phyloP scores from a whole-genome alignment of 1,140 invertebrate genomes.

The Eulimnadia texana region DNA sequence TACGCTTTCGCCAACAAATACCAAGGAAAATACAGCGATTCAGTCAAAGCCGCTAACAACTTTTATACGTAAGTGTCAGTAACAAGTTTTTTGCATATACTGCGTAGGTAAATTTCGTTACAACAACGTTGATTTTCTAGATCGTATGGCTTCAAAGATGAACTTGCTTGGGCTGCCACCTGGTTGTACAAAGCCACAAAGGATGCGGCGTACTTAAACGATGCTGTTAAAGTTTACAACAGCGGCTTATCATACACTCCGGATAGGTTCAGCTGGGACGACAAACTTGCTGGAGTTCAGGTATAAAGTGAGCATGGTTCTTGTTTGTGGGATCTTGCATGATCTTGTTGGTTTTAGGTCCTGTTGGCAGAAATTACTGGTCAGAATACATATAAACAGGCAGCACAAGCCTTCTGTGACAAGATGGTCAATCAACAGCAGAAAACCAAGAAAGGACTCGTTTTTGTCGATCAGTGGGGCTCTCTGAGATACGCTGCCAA shows the following conservation, averaged over 20 bases:
- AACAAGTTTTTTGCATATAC: background rate
- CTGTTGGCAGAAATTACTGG: slow-evolving; percentile 24
- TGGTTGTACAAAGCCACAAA: slow-evolving; percentile 27
- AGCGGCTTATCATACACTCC: background rate
- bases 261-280: slow-evolving; percentile 3
- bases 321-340: background rate
- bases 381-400: slow-evolving; percentile 11
- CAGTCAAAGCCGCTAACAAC: slow-evolving; percentile 24
- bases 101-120: background rate
- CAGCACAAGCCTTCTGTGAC: slow-evolving; percentile 19
- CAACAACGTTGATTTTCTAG: slow-evolving; percentile 10
- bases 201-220: slow-evolving; percentile 6
- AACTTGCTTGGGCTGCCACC: slow-evolving; percentile 26
- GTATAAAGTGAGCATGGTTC: background rate
- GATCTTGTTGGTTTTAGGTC: background rate
- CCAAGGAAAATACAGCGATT: slow-evolving; percentile 27
- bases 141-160: slow-evolving; percentile 25
- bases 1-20: slow-evolving; percentile 29
- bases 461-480: slow-evolving; percentile 24
- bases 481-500: slow-evolving; percentile 23
- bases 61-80: slow-evolving; percentile 29
- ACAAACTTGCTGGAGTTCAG: slow-evolving; percentile 9
- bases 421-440: slow-evolving; percentile 17
- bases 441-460: slow-evolving; percentile 22
- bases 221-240: background rate